Conservation (phyloP, 2,888 invertebrate genomes). For the Chalcis sispes region DNA sequence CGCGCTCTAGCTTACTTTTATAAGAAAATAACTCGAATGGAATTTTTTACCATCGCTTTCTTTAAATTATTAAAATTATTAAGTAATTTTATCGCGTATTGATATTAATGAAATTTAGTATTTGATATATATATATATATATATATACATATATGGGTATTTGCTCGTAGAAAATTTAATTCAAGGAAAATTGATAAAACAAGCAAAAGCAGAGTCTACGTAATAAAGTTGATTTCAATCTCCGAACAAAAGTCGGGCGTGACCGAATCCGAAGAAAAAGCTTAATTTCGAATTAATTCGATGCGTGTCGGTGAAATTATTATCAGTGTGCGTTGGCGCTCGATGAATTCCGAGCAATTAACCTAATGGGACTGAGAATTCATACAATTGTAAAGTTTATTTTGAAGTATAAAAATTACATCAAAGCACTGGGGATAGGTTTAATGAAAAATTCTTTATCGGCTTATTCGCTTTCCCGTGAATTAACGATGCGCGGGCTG, state of each 20-base stretch:
- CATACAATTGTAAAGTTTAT: neutral
- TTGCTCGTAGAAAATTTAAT: conserved; percentile 12
- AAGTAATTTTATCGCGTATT: too few relatives aligned
- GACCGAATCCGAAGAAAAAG: conserved; percentile 21
- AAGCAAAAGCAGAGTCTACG: too few relatives aligned
- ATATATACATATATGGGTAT: too few relatives aligned
- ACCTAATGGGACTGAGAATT: conserved; percentile 26
- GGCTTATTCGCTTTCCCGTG: too few relatives aligned
- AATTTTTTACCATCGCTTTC: too few relatives aligned
- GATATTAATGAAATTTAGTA: too few relatives aligned
- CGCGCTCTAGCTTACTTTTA: too few relatives aligned
- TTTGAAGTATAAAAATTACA: conserved; percentile 6
- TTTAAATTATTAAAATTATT: too few relatives aligned
- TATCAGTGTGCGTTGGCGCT: conserved; percentile 12
- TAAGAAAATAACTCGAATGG: too few relatives aligned
- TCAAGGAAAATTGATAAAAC: neutral
- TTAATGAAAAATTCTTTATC: conserved; percentile 1
- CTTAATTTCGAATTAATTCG: conserved; percentile 15
- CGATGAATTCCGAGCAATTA: conserved; percentile 25
- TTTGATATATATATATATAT: too few relatives aligned
- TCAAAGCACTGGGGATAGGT: conserved; percentile 5
- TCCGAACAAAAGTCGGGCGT: conserved; percentile 13
- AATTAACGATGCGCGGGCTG: too few relatives aligned
- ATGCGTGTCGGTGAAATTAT: neutral
- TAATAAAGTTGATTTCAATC: conserved; percentile 20